Evolutionary conservation across 37 sponge, comb jelly and placozoan species (phyloP).

Genomic region (Lycopodina hypogea): DNA sequence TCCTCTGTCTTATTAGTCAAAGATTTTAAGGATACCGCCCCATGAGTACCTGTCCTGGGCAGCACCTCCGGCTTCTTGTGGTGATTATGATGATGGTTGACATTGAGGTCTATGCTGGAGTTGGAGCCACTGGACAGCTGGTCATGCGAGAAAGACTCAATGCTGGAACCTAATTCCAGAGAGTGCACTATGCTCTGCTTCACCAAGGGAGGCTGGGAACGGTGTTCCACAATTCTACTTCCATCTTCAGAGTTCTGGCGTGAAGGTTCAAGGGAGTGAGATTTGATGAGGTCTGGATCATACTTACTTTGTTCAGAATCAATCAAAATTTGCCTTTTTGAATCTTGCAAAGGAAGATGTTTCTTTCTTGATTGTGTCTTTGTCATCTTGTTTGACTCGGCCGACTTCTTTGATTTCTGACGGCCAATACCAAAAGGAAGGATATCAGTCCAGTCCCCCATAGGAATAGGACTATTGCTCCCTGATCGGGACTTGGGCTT

Average conservation of each 20-base stretch:
- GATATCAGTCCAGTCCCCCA: slow-evolving; percentile 2
- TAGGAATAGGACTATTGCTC: neutral
- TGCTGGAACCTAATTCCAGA: slow-evolving; percentile 17
- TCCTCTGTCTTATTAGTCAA: too few relatives aligned
- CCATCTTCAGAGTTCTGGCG: neutral
- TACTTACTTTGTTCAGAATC: neutral
- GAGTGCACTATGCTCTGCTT: neutral
- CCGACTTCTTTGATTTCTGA: neutral
- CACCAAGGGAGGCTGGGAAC: neutral
- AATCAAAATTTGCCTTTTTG: neutral
- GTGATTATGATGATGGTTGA: neutral
- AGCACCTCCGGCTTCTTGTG: neutral
- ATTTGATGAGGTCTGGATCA: neutral
- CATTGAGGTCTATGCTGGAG: neutral
- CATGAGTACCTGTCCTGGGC: neutral
- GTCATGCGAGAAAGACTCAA: neutral
- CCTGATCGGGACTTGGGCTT: neutral
- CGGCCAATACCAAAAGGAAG: neutral
- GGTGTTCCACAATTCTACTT: too few relatives aligned
- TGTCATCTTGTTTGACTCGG: neutral
- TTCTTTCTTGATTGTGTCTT: slow-evolving; percentile 22
- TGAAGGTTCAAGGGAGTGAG: neutral
- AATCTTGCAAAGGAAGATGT: slow-evolving; percentile 23
- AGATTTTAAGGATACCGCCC: neutral
- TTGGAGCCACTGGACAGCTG: neutral